Base-by-base conservation (phyloP, 1,140 invertebrate genomes). In the Drosophila albomicans region DNA sequence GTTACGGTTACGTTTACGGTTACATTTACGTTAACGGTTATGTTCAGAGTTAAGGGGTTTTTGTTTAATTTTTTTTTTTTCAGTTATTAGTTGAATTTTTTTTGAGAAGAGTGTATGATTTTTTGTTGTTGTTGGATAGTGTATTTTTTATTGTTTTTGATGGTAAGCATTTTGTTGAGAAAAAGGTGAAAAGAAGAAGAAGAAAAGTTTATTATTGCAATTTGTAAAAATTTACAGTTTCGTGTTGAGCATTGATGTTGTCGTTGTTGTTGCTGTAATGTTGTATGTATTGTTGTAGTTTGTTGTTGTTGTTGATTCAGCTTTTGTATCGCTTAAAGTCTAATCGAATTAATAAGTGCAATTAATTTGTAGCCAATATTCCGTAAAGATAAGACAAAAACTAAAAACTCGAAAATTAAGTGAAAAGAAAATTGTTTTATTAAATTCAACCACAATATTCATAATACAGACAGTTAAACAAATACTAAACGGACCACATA, bases 191-290 rank as follows among this genome's bases (percentile, higher is more conserved):
- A 88, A 89, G 85, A 85, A 88, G 85, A 88, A 88, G 86, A 88
- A 88, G 81, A 88, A 89, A 89, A 89, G 81, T 88, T 88, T 85
- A 89, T 88, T 88, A 88, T 88, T 88, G 86, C 85, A 85, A 85
- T 90, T 89, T 88, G 84, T 88, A 89, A 84, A 84, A 84, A 89
- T 88, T 89, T 88, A 88, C 84, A 88, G 81, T 87, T 75, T 56
- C 78, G 81, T 88, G 62, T 64, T 61, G 49, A 62, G 71, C 65
- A 35, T 74, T 65, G 48, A 58, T 62, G 35, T 74, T 52, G 46
- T 69, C 54, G 51, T 65, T 46, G 56, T 72, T 59, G 58, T 67
- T 58, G 46, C 48, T 75, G 72, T 73, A 20, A 43, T 81, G 41
- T 68, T 73, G 65, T 74, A 65, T 74, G 75, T 77, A 67, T 62